Conservation (phyloP, 2,888 invertebrate genomes). For the Trichogramma evanescens region DNA sequence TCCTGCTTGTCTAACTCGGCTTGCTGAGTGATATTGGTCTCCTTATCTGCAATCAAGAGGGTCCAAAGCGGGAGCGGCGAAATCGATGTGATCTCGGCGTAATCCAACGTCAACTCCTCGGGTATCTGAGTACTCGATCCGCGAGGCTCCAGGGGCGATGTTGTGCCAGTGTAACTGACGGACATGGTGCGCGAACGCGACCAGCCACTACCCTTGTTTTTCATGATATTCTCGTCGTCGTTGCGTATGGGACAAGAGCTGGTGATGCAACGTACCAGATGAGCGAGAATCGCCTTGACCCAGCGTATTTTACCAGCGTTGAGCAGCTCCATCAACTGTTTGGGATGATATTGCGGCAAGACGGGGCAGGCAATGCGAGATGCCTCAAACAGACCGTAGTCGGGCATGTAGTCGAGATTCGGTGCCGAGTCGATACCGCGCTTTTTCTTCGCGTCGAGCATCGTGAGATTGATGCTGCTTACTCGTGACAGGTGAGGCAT, state of each 20-base stretch:
- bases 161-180: constrained; percentile 74
- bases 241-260: constrained; percentile 50
- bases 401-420: constrained; percentile 77
- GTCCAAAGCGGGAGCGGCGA: constrained; percentile 97
- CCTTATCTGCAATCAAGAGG: constrained; percentile 87
- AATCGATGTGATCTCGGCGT: constrained; percentile 95
- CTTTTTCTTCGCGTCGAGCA: constrained; percentile 66
- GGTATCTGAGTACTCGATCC: constrained; percentile 74
- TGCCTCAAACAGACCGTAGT: constrained; percentile 93
- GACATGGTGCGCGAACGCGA: constrained; percentile 83
- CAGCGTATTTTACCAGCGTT: constrained; percentile 97
- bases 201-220: constrained; percentile 65
- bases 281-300: constrained; percentile 96
- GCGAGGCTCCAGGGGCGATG: constrained; percentile 69
- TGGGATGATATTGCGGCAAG: constrained; percentile 97
- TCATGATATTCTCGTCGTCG: constrained; percentile 47
- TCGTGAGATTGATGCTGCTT: constrained; percentile 75
- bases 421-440: constrained; percentile 49
- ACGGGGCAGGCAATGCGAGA: constrained; percentile 95
- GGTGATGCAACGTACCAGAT: constrained; percentile 75
- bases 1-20: constrained; percentile 54
- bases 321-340: constrained; percentile 94
- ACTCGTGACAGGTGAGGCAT: constrained; percentile 77
- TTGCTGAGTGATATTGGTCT: constrained; percentile 47
- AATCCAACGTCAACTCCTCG: constrained; percentile 83